Conservation (phyloP, 2,888 invertebrate genomes). For the Mantis religiosa region DNA sequence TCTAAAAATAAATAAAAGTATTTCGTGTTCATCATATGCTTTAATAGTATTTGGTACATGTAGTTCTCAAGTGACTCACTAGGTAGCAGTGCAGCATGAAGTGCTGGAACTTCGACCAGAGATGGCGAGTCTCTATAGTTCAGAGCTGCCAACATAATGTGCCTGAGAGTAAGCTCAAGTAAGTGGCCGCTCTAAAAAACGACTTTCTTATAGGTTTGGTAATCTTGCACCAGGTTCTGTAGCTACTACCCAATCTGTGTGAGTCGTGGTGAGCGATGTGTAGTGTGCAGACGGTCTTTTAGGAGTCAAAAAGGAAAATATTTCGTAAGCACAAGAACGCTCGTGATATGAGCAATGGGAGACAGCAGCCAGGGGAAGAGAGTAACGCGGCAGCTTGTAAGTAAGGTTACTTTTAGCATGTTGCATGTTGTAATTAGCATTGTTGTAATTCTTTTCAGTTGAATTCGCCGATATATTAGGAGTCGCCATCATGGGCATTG, state of each 20-base stretch:
- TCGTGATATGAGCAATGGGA: conserved; percentile 18
- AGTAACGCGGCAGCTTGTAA: conserved; percentile 58
- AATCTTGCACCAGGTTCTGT: conserved; percentile 11
- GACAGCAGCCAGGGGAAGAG: conserved; percentile 22
- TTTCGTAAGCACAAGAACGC: neutral
- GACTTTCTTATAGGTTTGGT: conserved; percentile 2
- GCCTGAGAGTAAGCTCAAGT: neutral
- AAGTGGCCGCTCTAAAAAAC: neutral
- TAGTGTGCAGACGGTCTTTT: neutral
- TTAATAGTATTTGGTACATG: neutral
- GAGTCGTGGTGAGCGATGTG: conserved; percentile 10
- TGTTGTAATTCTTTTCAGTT: conserved; percentile 2
- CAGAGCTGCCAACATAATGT: neutral
- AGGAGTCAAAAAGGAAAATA: neutral
- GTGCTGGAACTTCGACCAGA: neutral
- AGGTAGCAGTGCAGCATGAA: neutral
- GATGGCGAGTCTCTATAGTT: neutral
- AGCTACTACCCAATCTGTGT: neutral
- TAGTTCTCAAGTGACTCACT: neutral
- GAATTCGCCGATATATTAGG: conserved; percentile 24
- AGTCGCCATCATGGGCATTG: conserved; percentile 60
- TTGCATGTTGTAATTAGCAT: neutral
- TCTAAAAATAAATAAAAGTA: neutral
- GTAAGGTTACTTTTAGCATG: conserved; percentile 33
- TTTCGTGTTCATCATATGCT: neutral